Evolutionary conservation across 2,797 vertebrate species (phyloP).

Genomic region (Bradypus variegatus): DNA sequence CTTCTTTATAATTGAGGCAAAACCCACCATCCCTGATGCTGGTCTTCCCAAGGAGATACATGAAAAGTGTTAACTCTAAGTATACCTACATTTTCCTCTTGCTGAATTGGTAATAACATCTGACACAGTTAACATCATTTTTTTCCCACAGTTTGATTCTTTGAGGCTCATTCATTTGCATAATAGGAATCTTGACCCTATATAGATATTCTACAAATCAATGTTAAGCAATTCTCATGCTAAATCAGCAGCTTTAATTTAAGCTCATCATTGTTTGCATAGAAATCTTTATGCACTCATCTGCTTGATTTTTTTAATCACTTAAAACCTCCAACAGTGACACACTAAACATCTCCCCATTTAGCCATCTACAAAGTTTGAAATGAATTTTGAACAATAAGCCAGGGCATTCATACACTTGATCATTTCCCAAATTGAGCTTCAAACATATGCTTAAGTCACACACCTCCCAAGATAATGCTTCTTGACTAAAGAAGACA

Average conservation of each 20-base stretch:
- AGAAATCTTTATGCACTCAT: constrained; percentile 69
- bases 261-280: constrained; percentile 70
- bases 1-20: background rate
- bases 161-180: constrained; percentile 65
- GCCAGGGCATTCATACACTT: constrained; percentile 61
- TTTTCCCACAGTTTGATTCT: constrained; percentile 60
- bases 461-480: constrained; percentile 62
- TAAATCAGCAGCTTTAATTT: constrained; percentile 67
- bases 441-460: constrained; percentile 56
- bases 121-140: constrained; percentile 52
- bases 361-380: constrained; percentile 70
- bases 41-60: background rate
- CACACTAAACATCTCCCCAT: constrained; percentile 62
- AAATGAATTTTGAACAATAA: constrained; percentile 66
- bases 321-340: constrained; percentile 65
- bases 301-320: constrained; percentile 67
- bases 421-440: constrained; percentile 58
- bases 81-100: constrained; percentile 46
- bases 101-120: constrained; percentile 56
- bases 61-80: constrained; percentile 36
- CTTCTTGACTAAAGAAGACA: constrained; percentile 60
- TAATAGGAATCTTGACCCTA: constrained; percentile 65
- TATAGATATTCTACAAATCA: constrained; percentile 69
- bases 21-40: background rate
- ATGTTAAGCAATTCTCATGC: constrained; percentile 62